Conservation (phyloP, 2,113 vertebrate species). For the Nesoenas mayeri region DNA sequence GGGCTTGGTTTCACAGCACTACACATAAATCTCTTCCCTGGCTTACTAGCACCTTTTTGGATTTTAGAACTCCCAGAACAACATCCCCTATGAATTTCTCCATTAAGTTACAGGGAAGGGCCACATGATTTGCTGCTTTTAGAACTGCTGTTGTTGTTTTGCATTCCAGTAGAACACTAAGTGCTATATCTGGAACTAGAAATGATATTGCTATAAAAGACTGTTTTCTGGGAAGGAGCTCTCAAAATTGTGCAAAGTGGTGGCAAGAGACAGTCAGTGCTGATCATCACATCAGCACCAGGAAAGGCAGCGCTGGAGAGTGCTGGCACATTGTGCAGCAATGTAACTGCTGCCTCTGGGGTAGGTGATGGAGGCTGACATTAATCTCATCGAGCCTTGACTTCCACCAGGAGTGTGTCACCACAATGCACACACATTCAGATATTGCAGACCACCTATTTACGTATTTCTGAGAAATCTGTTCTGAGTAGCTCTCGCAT, state of each 20-base stretch:
- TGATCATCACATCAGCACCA: neutral
- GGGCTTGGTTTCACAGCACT: neutral
- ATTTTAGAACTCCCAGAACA: neutral
- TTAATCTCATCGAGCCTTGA: neutral
- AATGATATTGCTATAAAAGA: neutral
- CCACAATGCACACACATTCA: accelerated
- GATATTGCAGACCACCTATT: neutral
- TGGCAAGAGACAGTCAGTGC: neutral
- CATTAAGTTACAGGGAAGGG: neutral
- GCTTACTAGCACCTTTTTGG: neutral
- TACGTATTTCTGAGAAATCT: neutral
- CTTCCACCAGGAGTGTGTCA: neutral
- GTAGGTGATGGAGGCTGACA: neutral
- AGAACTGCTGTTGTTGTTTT: neutral
- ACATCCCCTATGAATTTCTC: neutral
- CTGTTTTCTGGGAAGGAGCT: neutral
- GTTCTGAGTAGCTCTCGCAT: neutral
- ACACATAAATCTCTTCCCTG: neutral
- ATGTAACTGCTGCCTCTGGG: neutral
- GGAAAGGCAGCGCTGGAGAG: neutral
- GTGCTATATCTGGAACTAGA: neutral
- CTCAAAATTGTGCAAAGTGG: neutral
- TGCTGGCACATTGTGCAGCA: neutral
- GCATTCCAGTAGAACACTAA: neutral
- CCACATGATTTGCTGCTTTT: neutral